Evolutionary conservation across 2,113 vertebrate species (phyloP).

Genomic region (Helogale parvula): DNA sequence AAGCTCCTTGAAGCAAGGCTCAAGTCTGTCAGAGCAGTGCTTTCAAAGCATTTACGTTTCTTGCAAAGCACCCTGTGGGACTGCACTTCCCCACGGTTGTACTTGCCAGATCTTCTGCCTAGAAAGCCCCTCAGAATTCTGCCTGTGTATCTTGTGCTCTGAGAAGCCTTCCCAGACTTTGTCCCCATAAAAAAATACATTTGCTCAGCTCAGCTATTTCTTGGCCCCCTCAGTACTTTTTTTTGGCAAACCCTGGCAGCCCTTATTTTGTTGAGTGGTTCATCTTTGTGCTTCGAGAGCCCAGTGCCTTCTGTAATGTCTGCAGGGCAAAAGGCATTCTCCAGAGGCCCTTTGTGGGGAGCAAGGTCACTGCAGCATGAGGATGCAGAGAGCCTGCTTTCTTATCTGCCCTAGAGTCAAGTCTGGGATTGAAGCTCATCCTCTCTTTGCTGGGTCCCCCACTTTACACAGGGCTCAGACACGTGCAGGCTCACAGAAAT

Average conservation of each 20-base stretch:
- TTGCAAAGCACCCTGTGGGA: background rate
- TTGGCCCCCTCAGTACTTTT: background rate
- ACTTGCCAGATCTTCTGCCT: background rate
- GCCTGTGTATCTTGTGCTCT: background rate
- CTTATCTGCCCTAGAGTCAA: background rate
- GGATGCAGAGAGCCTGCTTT: background rate
- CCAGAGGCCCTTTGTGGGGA: background rate
- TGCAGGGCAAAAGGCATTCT: background rate
- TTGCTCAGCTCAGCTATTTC: background rate
- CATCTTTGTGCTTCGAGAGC: background rate
- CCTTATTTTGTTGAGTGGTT: background rate
- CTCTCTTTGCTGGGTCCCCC: background rate
- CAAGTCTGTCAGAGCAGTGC: background rate
- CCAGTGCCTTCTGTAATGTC: background rate
- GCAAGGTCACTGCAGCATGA: background rate
- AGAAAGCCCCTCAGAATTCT: background rate
- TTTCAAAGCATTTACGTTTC: background rate
- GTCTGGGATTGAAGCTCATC: background rate
- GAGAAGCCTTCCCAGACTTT: background rate
- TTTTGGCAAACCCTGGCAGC: background rate
- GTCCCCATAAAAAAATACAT: constrained; percentile 4
- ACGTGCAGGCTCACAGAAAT: background rate
- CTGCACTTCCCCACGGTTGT: background rate
- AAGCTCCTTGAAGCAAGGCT: background rate
- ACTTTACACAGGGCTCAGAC: background rate